phyloP scores from a whole-genome alignment of 2,888 invertebrate genomes.

The Amitus sp. region DNA sequence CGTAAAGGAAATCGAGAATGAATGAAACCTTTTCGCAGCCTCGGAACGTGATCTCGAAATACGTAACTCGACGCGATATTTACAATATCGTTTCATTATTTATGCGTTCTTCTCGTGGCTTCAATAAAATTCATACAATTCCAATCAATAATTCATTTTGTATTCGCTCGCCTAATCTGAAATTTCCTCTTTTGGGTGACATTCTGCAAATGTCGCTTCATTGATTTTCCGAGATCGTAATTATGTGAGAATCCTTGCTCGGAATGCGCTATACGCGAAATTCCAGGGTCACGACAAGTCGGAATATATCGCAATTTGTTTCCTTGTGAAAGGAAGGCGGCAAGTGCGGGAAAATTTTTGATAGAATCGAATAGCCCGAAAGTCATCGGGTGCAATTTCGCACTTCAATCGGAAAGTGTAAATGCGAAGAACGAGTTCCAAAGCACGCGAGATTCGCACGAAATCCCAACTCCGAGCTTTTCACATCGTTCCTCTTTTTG shows the following conservation, averaged over 20 bases:
- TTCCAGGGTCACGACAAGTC: constrained; percentile 20
- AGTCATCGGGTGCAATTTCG: constrained; percentile 10
- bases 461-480: background rate
- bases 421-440: constrained; percentile 3
- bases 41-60: constrained; percentile 14
- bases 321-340: background rate
- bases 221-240: too few species aligned
- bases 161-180: background rate
- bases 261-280: constrained; percentile 16
- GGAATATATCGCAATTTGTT: constrained; percentile 12
- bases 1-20: background rate
- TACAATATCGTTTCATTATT: background rate
- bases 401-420: background rate
- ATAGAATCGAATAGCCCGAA: constrained; percentile 1
- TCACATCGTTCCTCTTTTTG: background rate
- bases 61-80: constrained; percentile 11
- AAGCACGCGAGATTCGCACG: background rate
- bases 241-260: constrained; percentile 8
- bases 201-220: constrained; percentile 14
- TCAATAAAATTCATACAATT: too few species aligned
- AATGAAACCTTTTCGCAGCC: constrained; percentile 13
- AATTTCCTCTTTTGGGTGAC: constrained; percentile 5
- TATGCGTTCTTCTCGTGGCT: background rate
- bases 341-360: background rate
- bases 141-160: too few species aligned